These are phyloP conservation scores for Drosophila mettleri DNA, from an alignment of 2,888 invertebrate genomes.

Conservation along the genomic window DNA sequence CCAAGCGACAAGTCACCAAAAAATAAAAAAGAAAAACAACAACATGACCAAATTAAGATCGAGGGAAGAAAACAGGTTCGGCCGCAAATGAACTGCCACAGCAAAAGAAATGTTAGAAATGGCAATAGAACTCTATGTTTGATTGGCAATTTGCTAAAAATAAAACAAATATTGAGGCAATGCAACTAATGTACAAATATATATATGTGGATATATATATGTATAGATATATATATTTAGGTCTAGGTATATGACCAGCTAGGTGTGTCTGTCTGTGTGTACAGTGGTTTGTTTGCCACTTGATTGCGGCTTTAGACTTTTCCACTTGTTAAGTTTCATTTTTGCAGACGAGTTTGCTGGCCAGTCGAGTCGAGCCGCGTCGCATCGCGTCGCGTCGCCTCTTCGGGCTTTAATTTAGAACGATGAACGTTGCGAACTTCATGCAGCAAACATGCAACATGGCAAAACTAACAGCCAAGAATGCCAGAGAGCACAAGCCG, in stretches of 20 bases:
- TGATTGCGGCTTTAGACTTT: slow-evolving; percentile 73
- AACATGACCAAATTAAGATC: slow-evolving; percentile 47
- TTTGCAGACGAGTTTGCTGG: slow-evolving; percentile 64
- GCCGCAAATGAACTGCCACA: background rate
- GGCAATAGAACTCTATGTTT: slow-evolving; percentile 34
- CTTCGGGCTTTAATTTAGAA: slow-evolving; percentile 71
- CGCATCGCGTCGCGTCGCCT: slow-evolving; percentile 42
- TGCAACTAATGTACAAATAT: slow-evolving; percentile 12
- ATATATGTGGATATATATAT: background rate
- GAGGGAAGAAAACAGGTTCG: background rate
- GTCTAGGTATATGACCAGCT: slow-evolving; percentile 6
- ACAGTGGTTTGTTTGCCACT: slow-evolving; percentile 66
- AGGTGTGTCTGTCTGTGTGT: slow-evolving; percentile 18
- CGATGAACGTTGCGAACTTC: slow-evolving; percentile 43
- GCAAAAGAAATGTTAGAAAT: slow-evolving; percentile 4
- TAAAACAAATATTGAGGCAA: slow-evolving; percentile 46
- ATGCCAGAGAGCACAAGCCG: background rate
- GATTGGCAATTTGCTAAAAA: slow-evolving; percentile 67
- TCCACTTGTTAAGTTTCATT: slow-evolving; percentile 74
- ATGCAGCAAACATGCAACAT: slow-evolving; percentile 30
- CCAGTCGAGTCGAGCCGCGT: slow-evolving; percentile 35
- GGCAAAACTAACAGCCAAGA: slow-evolving; percentile 3
- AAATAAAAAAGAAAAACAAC: slow-evolving; percentile 23
- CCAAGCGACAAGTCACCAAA: slow-evolving; percentile 51
- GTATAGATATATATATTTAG: background rate